Evolutionary conservation across 2,113 vertebrate genomes (phyloP).

Genomic region (Hystrix brachyura): DNA sequence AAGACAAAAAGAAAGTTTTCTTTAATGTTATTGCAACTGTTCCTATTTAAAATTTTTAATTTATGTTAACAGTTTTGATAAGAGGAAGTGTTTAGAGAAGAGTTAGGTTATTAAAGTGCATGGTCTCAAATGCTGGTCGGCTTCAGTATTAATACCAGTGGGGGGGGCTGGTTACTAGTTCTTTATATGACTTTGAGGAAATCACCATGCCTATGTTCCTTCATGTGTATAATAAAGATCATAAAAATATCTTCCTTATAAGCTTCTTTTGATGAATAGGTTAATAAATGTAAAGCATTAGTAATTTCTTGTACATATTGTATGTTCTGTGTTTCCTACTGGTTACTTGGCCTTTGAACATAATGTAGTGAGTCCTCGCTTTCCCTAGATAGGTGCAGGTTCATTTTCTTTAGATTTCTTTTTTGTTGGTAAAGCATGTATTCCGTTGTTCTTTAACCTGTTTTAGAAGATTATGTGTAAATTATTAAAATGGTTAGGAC

Average conservation of each 20-base stretch:
- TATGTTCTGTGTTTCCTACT: background rate
- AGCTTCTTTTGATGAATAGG: background rate
- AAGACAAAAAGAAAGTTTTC: background rate
- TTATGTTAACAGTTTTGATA: background rate
- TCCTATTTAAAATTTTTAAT: background rate
- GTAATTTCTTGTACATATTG: background rate
- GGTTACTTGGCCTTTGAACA: background rate
- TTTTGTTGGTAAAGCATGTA: background rate
- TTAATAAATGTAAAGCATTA: background rate
- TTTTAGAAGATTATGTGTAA: background rate
- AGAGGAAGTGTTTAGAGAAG: background rate
- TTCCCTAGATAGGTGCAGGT: background rate
- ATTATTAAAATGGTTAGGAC: conserved; percentile 44
- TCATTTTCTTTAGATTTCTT: background rate
- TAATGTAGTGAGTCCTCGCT: background rate
- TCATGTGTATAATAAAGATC: background rate
- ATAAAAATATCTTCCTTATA: background rate
- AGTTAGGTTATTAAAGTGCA: background rate
- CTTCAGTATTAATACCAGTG: background rate
- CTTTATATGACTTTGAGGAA: conserved; percentile 4
- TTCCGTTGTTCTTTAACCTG: background rate
- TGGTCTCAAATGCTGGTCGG: background rate
- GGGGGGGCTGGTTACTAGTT: background rate
- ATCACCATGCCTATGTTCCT: background rate
- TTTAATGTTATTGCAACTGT: background rate